phyloP scores from a whole-genome alignment of 2,797 vertebrate species.

The Gymnodraco acuticeps region DNA sequence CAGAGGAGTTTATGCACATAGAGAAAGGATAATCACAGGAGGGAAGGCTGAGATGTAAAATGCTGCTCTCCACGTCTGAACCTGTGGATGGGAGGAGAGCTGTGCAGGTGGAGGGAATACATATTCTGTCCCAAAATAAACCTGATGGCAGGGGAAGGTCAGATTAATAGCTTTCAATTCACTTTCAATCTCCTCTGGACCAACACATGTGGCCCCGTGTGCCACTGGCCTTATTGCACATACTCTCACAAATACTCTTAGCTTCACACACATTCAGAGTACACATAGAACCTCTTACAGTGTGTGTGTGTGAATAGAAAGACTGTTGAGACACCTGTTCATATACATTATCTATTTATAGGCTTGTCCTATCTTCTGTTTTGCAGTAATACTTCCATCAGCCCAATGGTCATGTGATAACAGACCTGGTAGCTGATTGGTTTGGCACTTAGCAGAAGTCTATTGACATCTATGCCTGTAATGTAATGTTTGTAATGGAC shows the following conservation, averaged over 20 bases:
- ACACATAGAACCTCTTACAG: no score
- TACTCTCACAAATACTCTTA: neutral
- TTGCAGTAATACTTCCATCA: neutral
- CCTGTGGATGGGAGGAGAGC: constrained; percentile 7
- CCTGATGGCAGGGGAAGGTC: constrained; percentile 50
- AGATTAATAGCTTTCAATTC: constrained; percentile 75
- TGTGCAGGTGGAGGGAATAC: constrained; percentile 1
- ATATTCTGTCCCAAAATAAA: constrained; percentile 51
- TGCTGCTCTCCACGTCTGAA: constrained; percentile 16
- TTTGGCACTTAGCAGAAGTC: constrained; percentile 4
- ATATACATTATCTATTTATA: no score
- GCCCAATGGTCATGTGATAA: neutral
- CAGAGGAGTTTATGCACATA: constrained; percentile 20
- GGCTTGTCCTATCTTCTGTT: no score
- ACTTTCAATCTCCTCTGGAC: constrained; percentile 67
- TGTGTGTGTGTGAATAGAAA: no score
- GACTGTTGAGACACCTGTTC: no score
- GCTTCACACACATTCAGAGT: neutral
- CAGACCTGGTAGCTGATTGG: constrained; percentile 1
- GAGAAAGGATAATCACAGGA: constrained; percentile 30
- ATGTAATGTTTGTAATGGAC: constrained; percentile 25
- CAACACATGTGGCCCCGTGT: constrained; percentile 63
- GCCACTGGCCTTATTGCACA: constrained; percentile 32
- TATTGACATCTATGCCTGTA: constrained; percentile 6
- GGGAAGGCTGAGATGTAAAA: constrained; percentile 27